phyloP scores from a whole-genome alignment of 2,797 vertebrate genomes.

The Hydrocynus forskahlii region DNA sequence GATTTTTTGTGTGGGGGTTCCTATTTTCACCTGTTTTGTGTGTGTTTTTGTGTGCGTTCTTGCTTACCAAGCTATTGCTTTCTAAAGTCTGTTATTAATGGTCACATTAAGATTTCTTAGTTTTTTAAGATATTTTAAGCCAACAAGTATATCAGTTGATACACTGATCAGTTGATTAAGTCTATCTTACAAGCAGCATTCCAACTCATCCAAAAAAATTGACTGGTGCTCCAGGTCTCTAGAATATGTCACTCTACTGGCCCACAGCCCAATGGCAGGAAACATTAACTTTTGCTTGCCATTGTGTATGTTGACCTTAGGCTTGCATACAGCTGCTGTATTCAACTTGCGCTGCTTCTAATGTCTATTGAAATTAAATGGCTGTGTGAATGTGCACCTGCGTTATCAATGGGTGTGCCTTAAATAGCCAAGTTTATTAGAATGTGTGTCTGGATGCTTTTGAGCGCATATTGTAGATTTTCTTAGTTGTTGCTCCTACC shows the following conservation, averaged over 20 bases:
- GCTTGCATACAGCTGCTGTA: background rate
- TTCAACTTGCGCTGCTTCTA: background rate
- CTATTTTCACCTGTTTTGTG: background rate
- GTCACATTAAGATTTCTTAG: too few relatives aligned
- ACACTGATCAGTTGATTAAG: too few relatives aligned
- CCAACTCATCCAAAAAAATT: too few relatives aligned
- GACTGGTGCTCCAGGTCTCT: too few relatives aligned
- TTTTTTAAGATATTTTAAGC: too few relatives aligned
- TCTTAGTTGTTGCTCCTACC: constrained; percentile 42
- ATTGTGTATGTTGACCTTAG: background rate
- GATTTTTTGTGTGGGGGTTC: background rate
- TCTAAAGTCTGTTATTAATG: background rate
- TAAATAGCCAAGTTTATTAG: background rate
- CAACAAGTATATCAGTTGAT: too few relatives aligned
- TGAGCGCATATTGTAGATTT: background rate
- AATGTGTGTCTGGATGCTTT: background rate
- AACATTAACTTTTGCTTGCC: background rate
- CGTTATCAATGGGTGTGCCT: background rate
- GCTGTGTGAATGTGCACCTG: background rate
- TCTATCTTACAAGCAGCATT: too few relatives aligned
- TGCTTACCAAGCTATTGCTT: background rate
- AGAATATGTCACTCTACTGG: too few relatives aligned
- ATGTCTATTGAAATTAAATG: too few relatives aligned
- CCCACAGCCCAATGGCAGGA: too few relatives aligned
- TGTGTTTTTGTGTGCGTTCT: background rate